Evolutionary conservation across 2,113 vertebrate genomes (phyloP).

Genomic region (Passer domesticus): DNA sequence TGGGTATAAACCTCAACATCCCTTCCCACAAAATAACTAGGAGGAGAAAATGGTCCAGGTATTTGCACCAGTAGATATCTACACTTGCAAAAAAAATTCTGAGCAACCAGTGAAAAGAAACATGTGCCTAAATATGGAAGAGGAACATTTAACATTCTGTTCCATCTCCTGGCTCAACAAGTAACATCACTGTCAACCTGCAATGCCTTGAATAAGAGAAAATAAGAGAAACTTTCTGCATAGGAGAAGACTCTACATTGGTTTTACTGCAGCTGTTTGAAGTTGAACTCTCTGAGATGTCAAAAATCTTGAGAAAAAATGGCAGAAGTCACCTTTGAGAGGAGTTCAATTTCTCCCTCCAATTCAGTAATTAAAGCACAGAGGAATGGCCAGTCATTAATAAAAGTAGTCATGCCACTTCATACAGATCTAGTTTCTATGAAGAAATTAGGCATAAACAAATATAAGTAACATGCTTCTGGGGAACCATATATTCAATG

Average conservation of each 20-base stretch:
- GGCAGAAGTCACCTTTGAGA: not conserved
- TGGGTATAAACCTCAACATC: not conserved
- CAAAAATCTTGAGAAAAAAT: not conserved
- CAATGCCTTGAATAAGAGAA: not conserved
- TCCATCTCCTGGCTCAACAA: not conserved
- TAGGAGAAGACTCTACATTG: not conserved
- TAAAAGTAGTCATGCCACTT: not conserved
- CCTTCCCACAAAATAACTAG: not conserved
- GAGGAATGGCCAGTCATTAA: not conserved
- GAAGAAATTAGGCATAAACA: not conserved
- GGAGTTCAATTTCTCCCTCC: not conserved
- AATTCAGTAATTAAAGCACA: not conserved
- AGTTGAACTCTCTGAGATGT: not conserved
- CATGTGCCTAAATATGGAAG: not conserved
- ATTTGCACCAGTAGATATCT: not conserved
- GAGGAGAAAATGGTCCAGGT: not conserved
- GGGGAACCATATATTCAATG: not conserved
- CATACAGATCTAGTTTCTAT: not conserved
- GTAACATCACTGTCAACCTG: not conserved
- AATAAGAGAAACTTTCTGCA: not conserved
- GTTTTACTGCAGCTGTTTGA: not conserved
- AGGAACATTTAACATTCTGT: not conserved
- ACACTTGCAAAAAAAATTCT: not conserved
- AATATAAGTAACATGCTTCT: not conserved
- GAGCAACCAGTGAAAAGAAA: not conserved